Evolutionary conservation across 92 coral and sea anemone species (phyloP).

Genomic region (Epizoanthus ramosus): DNA sequence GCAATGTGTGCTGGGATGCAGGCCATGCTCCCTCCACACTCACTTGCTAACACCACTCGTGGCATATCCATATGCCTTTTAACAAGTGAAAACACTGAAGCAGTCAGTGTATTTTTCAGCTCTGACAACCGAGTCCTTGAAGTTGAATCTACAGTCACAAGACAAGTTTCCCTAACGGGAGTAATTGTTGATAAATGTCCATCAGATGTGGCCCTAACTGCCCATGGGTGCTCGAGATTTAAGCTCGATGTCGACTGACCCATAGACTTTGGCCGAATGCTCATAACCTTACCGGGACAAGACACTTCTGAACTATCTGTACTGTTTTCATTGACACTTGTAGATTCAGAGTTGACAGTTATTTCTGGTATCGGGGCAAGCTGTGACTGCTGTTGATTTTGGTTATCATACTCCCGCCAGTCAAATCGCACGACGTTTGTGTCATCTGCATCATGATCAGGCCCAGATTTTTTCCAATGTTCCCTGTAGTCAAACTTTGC

Average conservation of each 20-base stretch:
- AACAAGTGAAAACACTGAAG: constrained; percentile 82
- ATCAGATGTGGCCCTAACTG: constrained; percentile 66
- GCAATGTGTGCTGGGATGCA: constrained; percentile 80
- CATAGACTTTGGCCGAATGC: constrained; percentile 25
- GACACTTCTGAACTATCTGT: constrained; percentile 12
- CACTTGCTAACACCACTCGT: constrained; percentile 77
- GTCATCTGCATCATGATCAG: background rate
- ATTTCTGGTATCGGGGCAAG: constrained; percentile 36
- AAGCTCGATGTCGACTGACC: constrained; percentile 22
- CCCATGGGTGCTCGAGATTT: constrained; percentile 30
- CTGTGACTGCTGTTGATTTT: background rate
- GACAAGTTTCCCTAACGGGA: constrained; percentile 73
- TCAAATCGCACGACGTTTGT: constrained; percentile 34
- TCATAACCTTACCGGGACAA: background rate
- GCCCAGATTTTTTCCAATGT: background rate
- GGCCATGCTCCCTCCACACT: constrained; percentile 83
- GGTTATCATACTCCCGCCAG: constrained; percentile 37
- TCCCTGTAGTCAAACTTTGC: constrained; percentile 38
- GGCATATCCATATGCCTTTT: constrained; percentile 80
- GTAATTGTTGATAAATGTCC: constrained; percentile 43
- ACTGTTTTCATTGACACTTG: background rate
- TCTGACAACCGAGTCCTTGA: constrained; percentile 69
- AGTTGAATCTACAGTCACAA: constrained; percentile 62
- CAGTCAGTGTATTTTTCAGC: constrained; percentile 72
- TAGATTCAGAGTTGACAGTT: constrained; percentile 11